Percentiles rank a stretch among this genome's conserved stretches.
phyloP scores from a whole-genome alignment of 2,888 invertebrate genomes.

The Uropetala carovei region DNA sequence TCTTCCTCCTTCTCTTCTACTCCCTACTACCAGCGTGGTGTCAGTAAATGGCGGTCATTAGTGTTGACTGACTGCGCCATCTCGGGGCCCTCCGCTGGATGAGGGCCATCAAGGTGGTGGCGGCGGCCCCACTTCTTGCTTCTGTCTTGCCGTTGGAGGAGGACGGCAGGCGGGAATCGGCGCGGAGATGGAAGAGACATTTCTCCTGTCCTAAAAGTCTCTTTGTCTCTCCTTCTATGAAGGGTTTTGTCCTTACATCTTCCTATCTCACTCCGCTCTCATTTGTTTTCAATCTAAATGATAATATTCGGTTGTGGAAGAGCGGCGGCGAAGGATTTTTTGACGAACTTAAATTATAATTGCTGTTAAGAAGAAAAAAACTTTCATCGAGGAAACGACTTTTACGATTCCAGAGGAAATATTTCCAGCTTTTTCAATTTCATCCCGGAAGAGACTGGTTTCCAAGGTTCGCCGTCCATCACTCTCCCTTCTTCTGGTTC shows the following conservation, averaged over 20 bases:
- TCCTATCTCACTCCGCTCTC: background rate
- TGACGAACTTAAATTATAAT: constrained; percentile 8
- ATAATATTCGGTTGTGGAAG: background rate
- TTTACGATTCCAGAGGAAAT: background rate
- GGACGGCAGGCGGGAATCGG: background rate
- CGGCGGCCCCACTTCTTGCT: background rate
- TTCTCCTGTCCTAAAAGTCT: background rate
- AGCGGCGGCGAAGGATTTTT: background rate
- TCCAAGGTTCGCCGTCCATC: background rate
- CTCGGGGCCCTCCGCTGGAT: background rate
- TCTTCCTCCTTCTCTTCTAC: background rate
- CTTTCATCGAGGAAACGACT: background rate
- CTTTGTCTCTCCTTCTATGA: background rate
- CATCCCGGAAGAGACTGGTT: background rate
- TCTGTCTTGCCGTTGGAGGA: background rate
- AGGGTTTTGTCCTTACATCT: background rate
- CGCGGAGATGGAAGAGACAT: background rate
- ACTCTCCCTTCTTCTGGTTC: background rate
- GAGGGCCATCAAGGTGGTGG: constrained; percentile 12
- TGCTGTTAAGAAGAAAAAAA: background rate
- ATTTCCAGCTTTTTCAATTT: background rate
- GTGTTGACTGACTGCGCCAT: constrained; percentile 26
- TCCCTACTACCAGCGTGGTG: background rate
- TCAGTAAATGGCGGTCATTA: background rate
- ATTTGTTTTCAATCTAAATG: constrained; percentile 32